Evolutionary conservation across 2,113 vertebrate genomes (phyloP).

Genomic region (Burhinus bistriatus): DNA sequence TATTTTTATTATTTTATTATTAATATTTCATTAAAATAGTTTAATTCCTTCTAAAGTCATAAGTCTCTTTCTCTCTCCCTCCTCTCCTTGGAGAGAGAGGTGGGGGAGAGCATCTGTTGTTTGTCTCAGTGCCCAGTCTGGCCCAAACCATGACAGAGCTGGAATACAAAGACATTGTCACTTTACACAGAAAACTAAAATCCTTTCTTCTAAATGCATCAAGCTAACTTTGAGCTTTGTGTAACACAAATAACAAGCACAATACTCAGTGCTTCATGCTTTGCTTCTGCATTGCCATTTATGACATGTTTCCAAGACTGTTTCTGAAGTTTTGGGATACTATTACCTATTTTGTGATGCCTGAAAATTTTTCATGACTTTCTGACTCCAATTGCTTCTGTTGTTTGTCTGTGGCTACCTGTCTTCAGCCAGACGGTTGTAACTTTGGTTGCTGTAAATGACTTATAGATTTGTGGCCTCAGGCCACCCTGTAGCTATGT

Average conservation of each 20-base stretch:
- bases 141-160: not conserved
- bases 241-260: not conserved
- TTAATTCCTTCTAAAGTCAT: too few species aligned
- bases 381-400: not conserved
- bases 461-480: not conserved
- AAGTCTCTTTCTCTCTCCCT: too few species aligned
- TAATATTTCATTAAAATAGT: too few species aligned
- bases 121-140: too few species aligned
- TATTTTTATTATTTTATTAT: too few species aligned
- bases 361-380: not conserved
- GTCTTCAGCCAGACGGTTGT: rapidly evolving
- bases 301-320: not conserved
- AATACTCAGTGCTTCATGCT: not conserved
- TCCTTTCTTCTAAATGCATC: not conserved
- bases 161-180: not conserved
- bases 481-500: not conserved
- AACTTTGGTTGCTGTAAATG: not conserved
- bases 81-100: too few species aligned
- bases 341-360: not conserved
- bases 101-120: too few species aligned
- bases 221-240: not conserved
- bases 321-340: not conserved
- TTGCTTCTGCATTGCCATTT: not conserved
- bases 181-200: not conserved
- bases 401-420: not conserved